Base-by-base conservation (phyloP, 37 sponge, comb jelly and placozoan genomes). In the Chondrosia reniformis region DNA sequence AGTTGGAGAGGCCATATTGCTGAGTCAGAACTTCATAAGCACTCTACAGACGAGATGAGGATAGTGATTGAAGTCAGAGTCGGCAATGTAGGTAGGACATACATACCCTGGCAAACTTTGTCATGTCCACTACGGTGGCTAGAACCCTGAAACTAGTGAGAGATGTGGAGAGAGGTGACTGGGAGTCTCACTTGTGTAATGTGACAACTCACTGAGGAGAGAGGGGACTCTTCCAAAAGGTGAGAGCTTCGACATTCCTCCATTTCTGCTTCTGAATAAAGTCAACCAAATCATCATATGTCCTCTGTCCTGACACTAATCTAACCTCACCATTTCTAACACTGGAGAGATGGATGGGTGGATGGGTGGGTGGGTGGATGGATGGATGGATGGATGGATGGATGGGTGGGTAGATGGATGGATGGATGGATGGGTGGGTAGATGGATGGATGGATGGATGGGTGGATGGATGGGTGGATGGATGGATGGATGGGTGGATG, bases 271-370 rank as follows among this genome's bases (percentile, higher is more conserved):
- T 62, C 46, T 79, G 65, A 21, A 87, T 41, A 58, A 41, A 87
- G 27, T 42, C 33, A 33, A 61, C 42, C 1, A 87, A 77, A 6
- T 45, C 74, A 8, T 30, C 32, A 71, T 52, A 32, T 13, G 43
- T 54, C 6, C 88, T 46, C 0, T 30, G 45, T 27, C 44, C 41
- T 17, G 36, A 39, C 28, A 81, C 67, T 25, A 15, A 6, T 22
- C 88, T 34, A 0, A 82, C 83, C 55, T 71, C 83, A 27, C 88
- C 88, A 61, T 87, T 79, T n/a, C 46, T 71, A 15, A 87, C 73
- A 62, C 88, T 87, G 66, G 19, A 32, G 34, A 13, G 25, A 24
- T 22, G 52, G 15, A n/a, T n/a, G n/a, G n/a, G n/a, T n/a, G n/a
- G n/a, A n/a, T n/a, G n/a, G n/a, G n/a, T n/a, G n/a, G n/a, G n/a